A percentile compares a stretch with the other conserved stretches of the same genome.
These are phyloP conservation scores for Brenthis hecate DNA, from an alignment of 2,888 invertebrate species.

Conservation along the genomic window DNA sequence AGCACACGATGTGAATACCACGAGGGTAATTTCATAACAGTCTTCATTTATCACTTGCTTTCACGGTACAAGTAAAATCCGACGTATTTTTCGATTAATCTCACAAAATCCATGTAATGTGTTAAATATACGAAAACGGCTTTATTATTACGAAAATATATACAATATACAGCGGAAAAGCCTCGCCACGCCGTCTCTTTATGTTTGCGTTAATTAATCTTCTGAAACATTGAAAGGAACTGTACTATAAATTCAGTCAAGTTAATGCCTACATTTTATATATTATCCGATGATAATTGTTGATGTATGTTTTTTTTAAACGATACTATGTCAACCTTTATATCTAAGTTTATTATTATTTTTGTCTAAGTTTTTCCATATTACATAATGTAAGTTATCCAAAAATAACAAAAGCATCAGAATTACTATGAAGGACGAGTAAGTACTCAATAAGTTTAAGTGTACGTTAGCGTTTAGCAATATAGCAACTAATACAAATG, in stretches of 20 bases:
- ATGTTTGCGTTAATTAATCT: conserved; percentile 24
- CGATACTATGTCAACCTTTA: too few relatives aligned
- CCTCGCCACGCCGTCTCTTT: conserved; percentile 18
- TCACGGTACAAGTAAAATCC: conserved; percentile 38
- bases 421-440: neutral
- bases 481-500: conserved; percentile 6
- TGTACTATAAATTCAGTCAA: conserved; percentile 1
- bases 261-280: neutral
- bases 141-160: conserved; percentile 30
- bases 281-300: neutral
- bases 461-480: neutral
- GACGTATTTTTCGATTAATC: conserved; percentile 42
- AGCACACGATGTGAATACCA: conserved; percentile 34
- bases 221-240: conserved; percentile 17
- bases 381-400: neutral
- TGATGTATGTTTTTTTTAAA: too few relatives aligned
- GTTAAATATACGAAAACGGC: conserved; percentile 34
- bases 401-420: neutral
- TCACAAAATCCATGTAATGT: conserved; percentile 36
- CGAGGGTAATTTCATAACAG: conserved; percentile 40
- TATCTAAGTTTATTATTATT: too few relatives aligned
- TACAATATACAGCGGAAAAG: conserved; percentile 17
- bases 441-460: conserved; percentile 12
- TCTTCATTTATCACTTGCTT: conserved; percentile 43
- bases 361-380: too few relatives aligned